Conservation (phyloP, 2,888 invertebrate genomes). For the Cephus pulcher region DNA sequence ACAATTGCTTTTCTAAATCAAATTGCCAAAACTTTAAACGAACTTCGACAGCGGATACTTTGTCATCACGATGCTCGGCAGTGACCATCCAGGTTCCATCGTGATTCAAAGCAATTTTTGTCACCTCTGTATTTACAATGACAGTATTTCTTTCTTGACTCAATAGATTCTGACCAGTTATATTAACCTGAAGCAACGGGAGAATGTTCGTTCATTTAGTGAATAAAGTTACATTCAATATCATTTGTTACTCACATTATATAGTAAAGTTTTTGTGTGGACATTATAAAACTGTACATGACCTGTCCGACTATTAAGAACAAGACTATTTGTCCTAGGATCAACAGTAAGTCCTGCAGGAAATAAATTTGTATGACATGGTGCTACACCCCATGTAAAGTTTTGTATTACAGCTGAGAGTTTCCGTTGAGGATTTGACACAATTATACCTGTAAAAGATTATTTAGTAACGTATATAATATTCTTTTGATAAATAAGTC, state of each 20-base stretch:
- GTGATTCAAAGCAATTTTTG: constrained; percentile 74
- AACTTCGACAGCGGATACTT: constrained; percentile 71
- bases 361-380: constrained; percentile 67
- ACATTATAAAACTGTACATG: constrained; percentile 81
- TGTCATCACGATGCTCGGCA: constrained; percentile 73
- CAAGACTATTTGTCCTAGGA: constrained; percentile 74
- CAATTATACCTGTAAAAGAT: constrained; percentile 65
- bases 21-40: constrained; percentile 83
- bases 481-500: constrained; percentile 1
- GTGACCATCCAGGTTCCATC: constrained; percentile 82
- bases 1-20: constrained; percentile 72
- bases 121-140: constrained; percentile 76
- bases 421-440: constrained; percentile 69
- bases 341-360: constrained; percentile 73
- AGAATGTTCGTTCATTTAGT: constrained; percentile 30
- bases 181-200: constrained; percentile 71
- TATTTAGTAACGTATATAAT: neutral
- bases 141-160: constrained; percentile 72
- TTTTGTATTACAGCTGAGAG: constrained; percentile 75
- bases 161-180: constrained; percentile 77
- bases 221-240: constrained; percentile 3
- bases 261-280: constrained; percentile 74
- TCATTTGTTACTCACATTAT: constrained; percentile 72
- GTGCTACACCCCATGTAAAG: constrained; percentile 72
- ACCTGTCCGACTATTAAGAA: constrained; percentile 79